Percentiles rank a stretch among this genome's conserved stretches.
Conservation (phyloP, 2,113 vertebrate genomes). For the Balaeniceps rex region DNA sequence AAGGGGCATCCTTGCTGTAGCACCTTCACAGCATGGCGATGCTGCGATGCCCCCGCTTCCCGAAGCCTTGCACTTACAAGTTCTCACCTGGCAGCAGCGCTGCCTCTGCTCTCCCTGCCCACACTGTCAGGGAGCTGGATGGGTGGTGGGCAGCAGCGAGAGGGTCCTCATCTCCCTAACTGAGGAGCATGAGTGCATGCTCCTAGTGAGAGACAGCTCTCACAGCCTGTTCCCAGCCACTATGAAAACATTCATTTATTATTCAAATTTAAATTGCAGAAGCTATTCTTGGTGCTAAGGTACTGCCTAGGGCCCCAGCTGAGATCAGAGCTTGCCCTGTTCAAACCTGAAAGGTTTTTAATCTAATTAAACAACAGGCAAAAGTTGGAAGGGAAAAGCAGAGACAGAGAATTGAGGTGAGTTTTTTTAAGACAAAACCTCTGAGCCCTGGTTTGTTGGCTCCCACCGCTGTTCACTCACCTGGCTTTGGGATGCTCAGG, state of each 20-base stretch:
- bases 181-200: accelerated
- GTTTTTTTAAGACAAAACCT: background rate
- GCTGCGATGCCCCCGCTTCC: background rate
- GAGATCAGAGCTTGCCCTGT: background rate
- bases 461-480: background rate
- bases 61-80: background rate
- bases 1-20: background rate
- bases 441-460: background rate
- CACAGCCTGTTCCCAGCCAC: background rate
- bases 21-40: background rate
- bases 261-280: background rate
- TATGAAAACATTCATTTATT: background rate
- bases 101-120: background rate
- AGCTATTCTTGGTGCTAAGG: background rate
- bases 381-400: background rate
- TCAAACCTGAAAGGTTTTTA: background rate
- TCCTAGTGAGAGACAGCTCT: background rate
- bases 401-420: background rate
- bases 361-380: background rate
- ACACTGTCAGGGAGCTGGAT: background rate
- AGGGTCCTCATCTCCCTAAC: accelerated
- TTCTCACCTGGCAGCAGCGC: background rate
- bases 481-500: background rate
- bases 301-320: background rate
- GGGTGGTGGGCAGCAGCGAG: background rate